Percentiles rank a stretch among this genome's conserved stretches.
phyloP scores from a whole-genome alignment of 2,113 vertebrate species.

The Pangasianodon hypophthalmus region DNA sequence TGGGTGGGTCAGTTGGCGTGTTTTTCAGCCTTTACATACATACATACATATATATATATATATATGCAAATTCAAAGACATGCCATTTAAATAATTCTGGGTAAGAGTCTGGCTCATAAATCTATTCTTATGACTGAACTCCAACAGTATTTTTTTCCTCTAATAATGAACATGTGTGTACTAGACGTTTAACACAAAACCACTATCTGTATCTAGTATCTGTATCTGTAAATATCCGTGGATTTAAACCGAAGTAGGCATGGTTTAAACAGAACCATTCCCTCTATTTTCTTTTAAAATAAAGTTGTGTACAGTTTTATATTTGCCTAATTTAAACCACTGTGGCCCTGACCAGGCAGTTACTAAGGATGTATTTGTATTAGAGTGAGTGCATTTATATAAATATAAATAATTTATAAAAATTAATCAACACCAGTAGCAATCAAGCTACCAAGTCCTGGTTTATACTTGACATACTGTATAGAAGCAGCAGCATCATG shows the following conservation, averaged over 20 bases:
- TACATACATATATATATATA: neutral
- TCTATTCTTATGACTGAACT: neutral
- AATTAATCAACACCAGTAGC: neutral
- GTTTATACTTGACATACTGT: neutral
- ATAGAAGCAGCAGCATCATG: neutral
- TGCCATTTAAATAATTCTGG: neutral
- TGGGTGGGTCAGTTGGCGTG: neutral
- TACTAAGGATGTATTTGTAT: neutral
- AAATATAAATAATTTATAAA: too few species aligned
- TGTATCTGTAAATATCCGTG: too few species aligned
- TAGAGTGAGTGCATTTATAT: neutral
- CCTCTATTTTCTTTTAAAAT: too few species aligned
- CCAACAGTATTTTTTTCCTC: neutral
- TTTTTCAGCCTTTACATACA: neutral
- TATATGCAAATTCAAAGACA: neutral
- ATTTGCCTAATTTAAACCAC: neutral
- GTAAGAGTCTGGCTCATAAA: neutral
- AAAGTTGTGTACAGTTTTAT: neutral
- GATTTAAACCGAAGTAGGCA: neutral
- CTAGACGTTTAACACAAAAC: neutral
- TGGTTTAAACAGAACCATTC: neutral
- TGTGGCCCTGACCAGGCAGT: neutral
- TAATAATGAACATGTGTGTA: neutral
- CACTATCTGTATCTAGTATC: neutral
- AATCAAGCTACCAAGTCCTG: neutral